Evolutionary conservation across 2,113 vertebrate species (phyloP).

Genomic region (Pantherophis guttatus): DNA sequence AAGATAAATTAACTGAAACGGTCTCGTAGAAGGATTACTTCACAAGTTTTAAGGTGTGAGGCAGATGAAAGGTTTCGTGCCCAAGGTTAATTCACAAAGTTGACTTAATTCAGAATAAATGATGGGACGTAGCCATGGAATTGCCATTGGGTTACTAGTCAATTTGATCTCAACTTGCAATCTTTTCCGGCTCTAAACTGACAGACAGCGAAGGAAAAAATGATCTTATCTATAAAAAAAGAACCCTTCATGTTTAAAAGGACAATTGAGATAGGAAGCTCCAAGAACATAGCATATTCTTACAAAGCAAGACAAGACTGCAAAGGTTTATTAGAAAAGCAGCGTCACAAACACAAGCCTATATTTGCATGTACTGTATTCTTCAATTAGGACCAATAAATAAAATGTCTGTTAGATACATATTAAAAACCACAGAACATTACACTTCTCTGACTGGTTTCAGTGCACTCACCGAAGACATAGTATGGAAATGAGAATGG

Average conservation of each 20-base stretch:
- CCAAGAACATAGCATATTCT: background rate
- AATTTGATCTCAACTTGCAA: background rate
- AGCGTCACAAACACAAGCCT: background rate
- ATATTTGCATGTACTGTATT: background rate
- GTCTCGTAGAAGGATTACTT: background rate
- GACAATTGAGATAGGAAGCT: background rate
- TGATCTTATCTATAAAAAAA: background rate
- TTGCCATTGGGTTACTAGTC: background rate
- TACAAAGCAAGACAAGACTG: background rate
- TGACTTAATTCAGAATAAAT: slow-evolving; percentile 4
- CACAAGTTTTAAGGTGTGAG: too few species aligned
- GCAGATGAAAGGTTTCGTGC: background rate
- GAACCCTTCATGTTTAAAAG: background rate
- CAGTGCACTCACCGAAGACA: background rate
- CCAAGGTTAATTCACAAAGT: background rate
- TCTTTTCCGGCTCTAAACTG: background rate
- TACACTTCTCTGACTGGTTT: background rate
- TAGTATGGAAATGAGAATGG: background rate
- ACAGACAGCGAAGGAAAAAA: background rate
- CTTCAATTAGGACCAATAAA: background rate
- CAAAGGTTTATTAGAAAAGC: background rate
- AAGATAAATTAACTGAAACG: background rate
- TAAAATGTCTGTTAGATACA: background rate
- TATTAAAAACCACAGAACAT: background rate
- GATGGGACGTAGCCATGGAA: background rate